A percentile compares a stretch with the other conserved stretches of the same genome.
phyloP scores from a whole-genome alignment of 2,797 vertebrate genomes.

The Florisuga fusca region DNA sequence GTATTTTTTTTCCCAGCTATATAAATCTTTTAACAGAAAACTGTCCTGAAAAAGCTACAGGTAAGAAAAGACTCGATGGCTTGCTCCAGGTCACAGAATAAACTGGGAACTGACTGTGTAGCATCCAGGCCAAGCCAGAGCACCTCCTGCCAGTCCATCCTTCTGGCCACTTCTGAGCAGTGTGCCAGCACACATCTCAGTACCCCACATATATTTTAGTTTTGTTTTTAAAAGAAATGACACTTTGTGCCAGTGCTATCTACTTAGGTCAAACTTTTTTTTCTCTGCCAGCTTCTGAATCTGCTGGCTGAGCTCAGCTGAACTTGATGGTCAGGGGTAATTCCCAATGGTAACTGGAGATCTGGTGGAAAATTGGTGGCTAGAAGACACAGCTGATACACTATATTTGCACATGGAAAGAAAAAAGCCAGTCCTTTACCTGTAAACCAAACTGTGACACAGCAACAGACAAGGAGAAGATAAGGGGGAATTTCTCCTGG shows the following conservation, averaged over 20 bases:
- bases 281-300: background rate
- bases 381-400: background rate
- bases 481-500: rapidly evolving
- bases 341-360: background rate
- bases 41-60: rapidly evolving
- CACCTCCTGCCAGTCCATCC: background rate
- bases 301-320: background rate
- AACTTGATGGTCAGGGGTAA: background rate
- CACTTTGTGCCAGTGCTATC: rapidly evolving
- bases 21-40: background rate
- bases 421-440: background rate
- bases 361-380: background rate
- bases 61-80: rapidly evolving
- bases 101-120: background rate
- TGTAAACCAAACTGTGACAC: background rate
- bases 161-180: background rate
- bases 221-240: background rate
- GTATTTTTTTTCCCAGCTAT: background rate
- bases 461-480: background rate
- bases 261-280: rapidly evolving
- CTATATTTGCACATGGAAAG: background rate
- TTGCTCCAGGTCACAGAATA: background rate
- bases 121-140: rapidly evolving
- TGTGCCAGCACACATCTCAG: background rate
- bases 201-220: rapidly evolving